These are phyloP conservation scores for Synodontis membranacea DNA, from an alignment of 2,113 vertebrate species.

Conservation along the genomic window DNA sequence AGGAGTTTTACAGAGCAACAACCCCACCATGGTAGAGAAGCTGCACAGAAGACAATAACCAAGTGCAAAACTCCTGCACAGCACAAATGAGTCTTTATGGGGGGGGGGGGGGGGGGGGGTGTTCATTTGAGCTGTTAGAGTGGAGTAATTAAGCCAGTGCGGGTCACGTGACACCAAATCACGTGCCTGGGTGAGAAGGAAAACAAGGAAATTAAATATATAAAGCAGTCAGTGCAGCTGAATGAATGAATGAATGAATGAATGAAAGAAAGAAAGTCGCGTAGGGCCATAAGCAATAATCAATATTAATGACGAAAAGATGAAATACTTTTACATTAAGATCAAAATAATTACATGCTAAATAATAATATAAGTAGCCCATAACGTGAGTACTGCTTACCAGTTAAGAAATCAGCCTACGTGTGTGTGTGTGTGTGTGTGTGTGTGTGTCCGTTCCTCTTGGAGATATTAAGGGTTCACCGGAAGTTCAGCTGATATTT, in stretches of 20 bases:
- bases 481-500: conserved; percentile 74
- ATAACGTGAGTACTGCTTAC: not conserved
- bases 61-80: not conserved
- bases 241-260: not conserved
- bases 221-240: not conserved
- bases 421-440: conserved; percentile 45
- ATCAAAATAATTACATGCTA: too few relatives aligned
- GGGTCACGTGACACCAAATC: conserved; percentile 3
- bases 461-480: conserved; percentile 79
- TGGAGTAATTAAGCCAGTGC: not conserved
- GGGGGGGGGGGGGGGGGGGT: not conserved
- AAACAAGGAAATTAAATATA: not conserved
- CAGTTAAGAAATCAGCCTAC: not conserved
- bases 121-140: not conserved
- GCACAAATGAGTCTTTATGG: not conserved
- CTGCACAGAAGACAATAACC: not conserved
- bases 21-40: not conserved
- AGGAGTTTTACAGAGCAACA: not conserved
- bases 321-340: not conserved
- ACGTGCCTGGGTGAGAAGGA: not conserved
- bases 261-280: not conserved
- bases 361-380: not conserved
- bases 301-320: not conserved
- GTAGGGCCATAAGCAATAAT: not conserved
- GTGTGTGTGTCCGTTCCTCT: conserved; percentile 71